Base-by-base conservation (phyloP, 2,888 invertebrate genomes). In the Galerucella calmariensis region DNA sequence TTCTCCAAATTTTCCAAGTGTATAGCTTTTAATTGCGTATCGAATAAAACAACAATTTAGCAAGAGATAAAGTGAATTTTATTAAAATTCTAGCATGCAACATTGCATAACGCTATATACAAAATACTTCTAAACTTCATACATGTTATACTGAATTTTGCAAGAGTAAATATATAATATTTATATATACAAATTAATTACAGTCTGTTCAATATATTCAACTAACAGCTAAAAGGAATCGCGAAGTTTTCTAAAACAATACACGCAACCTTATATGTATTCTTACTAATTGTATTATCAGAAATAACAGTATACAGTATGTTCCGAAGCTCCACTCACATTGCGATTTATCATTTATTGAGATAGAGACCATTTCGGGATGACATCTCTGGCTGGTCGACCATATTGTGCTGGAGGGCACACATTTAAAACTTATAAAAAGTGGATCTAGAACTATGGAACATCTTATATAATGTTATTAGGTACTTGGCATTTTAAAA, bases 51-150 rank as follows among this genome's bases (percentile, higher is more conserved):
- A 14, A 59, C 9, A 41, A n/a, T 65, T 66, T 79, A 81, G 81
- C 80, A 83, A 82, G 84, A 84, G 84, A 83, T 84, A 83, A 84
- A 84, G 83, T 85, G 83, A 83, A 84, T 85, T 84, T 85, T 85
- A 85, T 85, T 85, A 84, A 85, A 85, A 85, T 83, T 83, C 83
- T 84, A 82, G 84, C 85, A 85, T 84, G 85, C 84, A 83, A 83
- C 83, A 84, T 83, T 82, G 81, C 82, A 83, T 83, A 85, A 84
- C 83, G 76, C 84, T 85, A 85, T 84, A 84, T 85, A 85, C 85
- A 85, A 85, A 85, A 84, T 83, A 83, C 82, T 78, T 80, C 82
- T 83, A 83, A 77, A 81, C 81, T 82, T 81, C 82, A 78, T 82
- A 82, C 80, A 82, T 81, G 81, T 56, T 56, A 20, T 81, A 82